Conservation (phyloP, 64 coral and sea anemone species). For the Montipora sp. region DNA sequence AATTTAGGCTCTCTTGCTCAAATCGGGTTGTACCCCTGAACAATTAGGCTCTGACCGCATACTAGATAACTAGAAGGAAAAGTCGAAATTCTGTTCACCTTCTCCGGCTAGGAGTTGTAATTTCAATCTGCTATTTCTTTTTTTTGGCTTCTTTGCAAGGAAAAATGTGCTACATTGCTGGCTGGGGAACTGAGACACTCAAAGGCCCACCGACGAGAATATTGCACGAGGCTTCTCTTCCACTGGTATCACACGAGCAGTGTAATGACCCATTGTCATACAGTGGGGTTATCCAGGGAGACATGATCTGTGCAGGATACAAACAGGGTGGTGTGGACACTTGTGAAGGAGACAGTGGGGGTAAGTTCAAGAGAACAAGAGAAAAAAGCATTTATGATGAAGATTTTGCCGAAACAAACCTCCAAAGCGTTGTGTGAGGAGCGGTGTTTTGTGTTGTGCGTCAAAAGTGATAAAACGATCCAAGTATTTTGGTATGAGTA, state of each 20-base stretch:
- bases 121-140: not conserved
- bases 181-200: constrained; percentile 86
- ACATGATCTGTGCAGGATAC: constrained; percentile 96
- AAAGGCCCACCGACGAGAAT: constrained; percentile 65
- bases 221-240: constrained; percentile 74
- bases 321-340: constrained; percentile 90
- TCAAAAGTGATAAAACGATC: too few species aligned
- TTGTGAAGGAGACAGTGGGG: constrained; percentile 96
- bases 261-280: constrained; percentile 88
- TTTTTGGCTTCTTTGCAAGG: constrained; percentile 44
- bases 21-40: too few species aligned
- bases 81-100: too few species aligned
- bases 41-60: too few species aligned
- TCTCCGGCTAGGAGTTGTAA: not conserved
- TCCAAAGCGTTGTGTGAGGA: too few species aligned
- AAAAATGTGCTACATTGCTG: constrained; percentile 92
- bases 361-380: constrained; percentile 17
- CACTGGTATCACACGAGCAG: constrained; percentile 73
- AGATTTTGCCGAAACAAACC: too few species aligned
- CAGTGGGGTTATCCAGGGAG: constrained; percentile 73
- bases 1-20: too few species aligned
- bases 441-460: too few species aligned
- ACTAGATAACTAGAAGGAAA: too few species aligned
- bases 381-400: too few species aligned
- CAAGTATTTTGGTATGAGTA: too few species aligned